Evolutionary conservation across 2,888 invertebrate species (phyloP), one percentile per base, ranked within the genome.

Genomic region (Chydorus sphaericus): DNA sequence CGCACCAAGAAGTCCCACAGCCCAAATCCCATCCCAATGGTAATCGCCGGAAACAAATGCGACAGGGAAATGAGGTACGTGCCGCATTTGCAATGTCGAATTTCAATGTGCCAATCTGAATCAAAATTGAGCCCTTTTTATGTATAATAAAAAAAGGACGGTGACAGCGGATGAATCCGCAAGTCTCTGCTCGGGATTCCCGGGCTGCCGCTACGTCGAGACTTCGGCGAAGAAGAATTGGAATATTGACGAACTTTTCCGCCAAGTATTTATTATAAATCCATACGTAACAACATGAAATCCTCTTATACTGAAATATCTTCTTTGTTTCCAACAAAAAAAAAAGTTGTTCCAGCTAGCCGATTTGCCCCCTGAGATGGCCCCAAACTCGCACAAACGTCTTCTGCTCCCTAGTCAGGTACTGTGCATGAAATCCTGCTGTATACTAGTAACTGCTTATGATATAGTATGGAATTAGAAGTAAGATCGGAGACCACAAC

Each of bases 11-110:
- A 78, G 56, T 80, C 82, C 26, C 54, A 58, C 26, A 53, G 67
- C 62, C 62, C 66, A 60, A 62, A 67, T 50, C 66, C 81, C 66
- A 84, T 87, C 49, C 88, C 88, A 38, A 88, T 90, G 82, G 82
- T 89, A 54, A 78, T 90, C 59, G 88, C 86, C 2, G 89, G 87
- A 54, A 90, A 89, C 69, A 90, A 90, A 73, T 82, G 83, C 69
- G 89, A 90, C 71, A 79, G 77, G 65, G 87, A 88, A 50, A 76
- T 82, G 65, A 82, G 80, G 85, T 85, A 68, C 70, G 18, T 37
- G 30, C 16, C 26, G 10, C 50, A 18, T 37, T n/a, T 20, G 14
- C 20, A 53, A 53, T 36, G n/a, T 39, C 18, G 31, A 53, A 48
- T 4, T 18, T 44, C 33, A 33, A 33, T 10, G 14, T 10, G 33